Percentiles rank a stretch among this genome's conserved stretches.
These are phyloP conservation scores for Melinaea marsaeus DNA, from an alignment of 2,888 invertebrate species.

Conservation along the genomic window DNA sequence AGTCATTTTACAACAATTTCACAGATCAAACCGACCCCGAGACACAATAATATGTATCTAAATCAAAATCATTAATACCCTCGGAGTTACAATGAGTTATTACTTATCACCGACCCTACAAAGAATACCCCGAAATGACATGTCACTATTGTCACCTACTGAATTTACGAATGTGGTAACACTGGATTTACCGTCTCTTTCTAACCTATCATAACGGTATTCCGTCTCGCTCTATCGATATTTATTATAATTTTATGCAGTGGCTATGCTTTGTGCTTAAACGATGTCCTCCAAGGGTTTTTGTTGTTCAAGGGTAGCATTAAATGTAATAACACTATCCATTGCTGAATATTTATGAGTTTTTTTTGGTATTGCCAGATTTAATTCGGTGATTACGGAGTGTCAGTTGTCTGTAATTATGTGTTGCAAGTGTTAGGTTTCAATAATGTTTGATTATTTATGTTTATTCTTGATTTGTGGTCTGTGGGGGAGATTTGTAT, in stretches of 20 bases:
- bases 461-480: not conserved
- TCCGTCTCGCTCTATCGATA: slow-evolving; percentile 51
- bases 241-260: slow-evolving; percentile 77
- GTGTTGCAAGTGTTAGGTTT: slow-evolving; percentile 23
- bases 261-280: slow-evolving; percentile 67
- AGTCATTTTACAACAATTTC: slow-evolving; percentile 54
- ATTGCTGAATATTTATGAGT: slow-evolving; percentile 63
- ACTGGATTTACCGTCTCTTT: slow-evolving; percentile 33
- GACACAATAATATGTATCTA: slow-evolving; percentile 62
- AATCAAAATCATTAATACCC: slow-evolving; percentile 60
- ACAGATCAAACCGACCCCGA: slow-evolving; percentile 52
- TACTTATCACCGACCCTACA: slow-evolving; percentile 61
- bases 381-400: slow-evolving; percentile 60
- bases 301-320: slow-evolving; percentile 61
- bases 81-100: slow-evolving; percentile 68
- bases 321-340: slow-evolving; percentile 53
- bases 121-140: slow-evolving; percentile 69
- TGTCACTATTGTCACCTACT: slow-evolving; percentile 71
- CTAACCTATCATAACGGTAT: slow-evolving; percentile 20
- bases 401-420: slow-evolving; percentile 69
- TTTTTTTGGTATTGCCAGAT: slow-evolving; percentile 54
- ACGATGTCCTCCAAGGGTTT: slow-evolving; percentile 64
- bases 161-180: slow-evolving; percentile 63
- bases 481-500: slow-evolving; percentile 1
- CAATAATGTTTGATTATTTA: slow-evolving; percentile 1